Evolutionary conservation across 2,888 invertebrate species (phyloP), one percentile per base, ranked within the genome.

Genomic region (Coelogynopora nodosa): DNA sequence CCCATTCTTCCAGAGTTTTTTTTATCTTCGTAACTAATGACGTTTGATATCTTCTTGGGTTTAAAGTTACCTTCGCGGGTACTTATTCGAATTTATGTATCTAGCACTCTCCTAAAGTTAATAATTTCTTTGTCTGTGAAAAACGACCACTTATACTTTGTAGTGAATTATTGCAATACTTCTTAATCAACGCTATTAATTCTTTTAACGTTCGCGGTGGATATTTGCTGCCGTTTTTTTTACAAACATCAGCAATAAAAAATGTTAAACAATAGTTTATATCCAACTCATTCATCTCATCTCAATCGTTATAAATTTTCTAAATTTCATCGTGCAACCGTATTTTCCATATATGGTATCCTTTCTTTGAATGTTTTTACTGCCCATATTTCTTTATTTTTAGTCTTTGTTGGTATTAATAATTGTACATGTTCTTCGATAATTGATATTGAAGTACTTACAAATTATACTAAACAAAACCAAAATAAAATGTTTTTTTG

Each of bases 121-220:
- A 5, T 23, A 31, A 82, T 27, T 31, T 82, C 23, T 82, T 82
- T 30, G 82, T 82, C 82, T 13, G 18, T 5, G 30, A 82, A 82
- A 2, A 82, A 82, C 23, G 27, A 5, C 82, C 82, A 82, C 13
- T 13, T 82, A n/a, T n/a, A 27, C 82, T 82, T 2, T 82, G 10
- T 5, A 82, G 23, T 31, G 10, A 27, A 2, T 82, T 27, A 5
- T 29, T 82, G 29, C 10, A 82, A 29, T 82, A 82, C 2, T 82
- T 23, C 82, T 31, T 23, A 1, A 82, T 5, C 82, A 29, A 27
- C 2, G 82, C 82, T 13, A 13, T 29, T 10, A 82, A 27, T 29
- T 82, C 82, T 29, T 82, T 82, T 29, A 82, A n/a, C 18, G 27
- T 5, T 31, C 82, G 2, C 1, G 82, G 82, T 82, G 82, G 82